Evolutionary conservation across 2,113 vertebrate species (phyloP).

Genomic region (Phyllostomus hastatus): DNA sequence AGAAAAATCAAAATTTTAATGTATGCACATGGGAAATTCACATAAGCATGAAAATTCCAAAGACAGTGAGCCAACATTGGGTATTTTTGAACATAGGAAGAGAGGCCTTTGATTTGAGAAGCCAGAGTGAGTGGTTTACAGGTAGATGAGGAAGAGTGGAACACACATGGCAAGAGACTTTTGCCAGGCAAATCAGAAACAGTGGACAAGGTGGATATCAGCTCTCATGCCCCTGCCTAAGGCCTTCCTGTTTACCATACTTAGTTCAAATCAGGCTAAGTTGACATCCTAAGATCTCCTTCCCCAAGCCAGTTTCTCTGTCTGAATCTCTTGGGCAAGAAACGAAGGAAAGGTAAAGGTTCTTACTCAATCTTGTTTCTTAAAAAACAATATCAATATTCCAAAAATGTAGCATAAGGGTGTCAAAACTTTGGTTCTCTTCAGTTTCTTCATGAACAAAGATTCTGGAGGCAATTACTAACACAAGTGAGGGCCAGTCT

Average conservation of each 20-base stretch:
- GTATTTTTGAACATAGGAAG: neutral
- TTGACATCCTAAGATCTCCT: neutral
- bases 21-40: neutral
- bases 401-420: neutral
- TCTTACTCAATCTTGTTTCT: neutral
- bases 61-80: neutral
- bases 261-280: neutral
- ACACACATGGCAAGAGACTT: neutral
- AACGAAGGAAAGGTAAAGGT: neutral
- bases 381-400: neutral
- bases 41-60: neutral
- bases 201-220: neutral
- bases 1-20: neutral
- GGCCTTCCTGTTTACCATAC: neutral
- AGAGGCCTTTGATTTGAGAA: neutral
- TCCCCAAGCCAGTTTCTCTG: neutral
- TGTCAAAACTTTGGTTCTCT: neutral
- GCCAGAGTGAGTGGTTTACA: neutral
- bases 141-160: neutral
- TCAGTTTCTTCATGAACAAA: neutral
- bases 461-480: neutral
- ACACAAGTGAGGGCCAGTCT: neutral
- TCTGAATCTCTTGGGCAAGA: neutral
- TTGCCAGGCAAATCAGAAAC: neutral
- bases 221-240: neutral